phyloP scores from a whole-genome alignment of 2,797 vertebrate genomes.

The Lepus townsendii region DNA sequence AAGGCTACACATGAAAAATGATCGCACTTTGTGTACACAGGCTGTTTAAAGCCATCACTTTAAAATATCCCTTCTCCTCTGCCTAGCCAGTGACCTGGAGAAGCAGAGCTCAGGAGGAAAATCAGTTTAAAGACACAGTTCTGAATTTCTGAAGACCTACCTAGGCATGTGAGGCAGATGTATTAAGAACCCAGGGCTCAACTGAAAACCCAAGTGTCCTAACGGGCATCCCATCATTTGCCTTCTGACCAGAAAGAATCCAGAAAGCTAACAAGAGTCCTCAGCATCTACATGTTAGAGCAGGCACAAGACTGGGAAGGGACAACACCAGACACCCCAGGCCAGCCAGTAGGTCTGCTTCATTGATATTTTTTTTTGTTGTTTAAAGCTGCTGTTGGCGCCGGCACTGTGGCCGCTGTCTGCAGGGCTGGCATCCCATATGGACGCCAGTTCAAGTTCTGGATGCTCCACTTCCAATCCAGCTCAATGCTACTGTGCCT shows the following conservation, averaged over 20 bases:
- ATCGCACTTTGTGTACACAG: neutral
- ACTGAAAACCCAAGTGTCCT: slow-evolving; percentile 57
- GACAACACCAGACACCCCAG: neutral
- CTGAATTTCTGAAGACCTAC: slow-evolving; percentile 68
- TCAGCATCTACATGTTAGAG: neutral
- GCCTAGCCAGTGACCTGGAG: neutral
- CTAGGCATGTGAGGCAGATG: neutral
- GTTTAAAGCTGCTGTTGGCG: too few species aligned
- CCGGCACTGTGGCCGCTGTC: too few species aligned
- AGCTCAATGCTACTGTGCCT: too few species aligned
- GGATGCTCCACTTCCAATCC: too few species aligned
- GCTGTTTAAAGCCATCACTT: slow-evolving; percentile 77
- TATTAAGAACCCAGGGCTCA: slow-evolving; percentile 50
- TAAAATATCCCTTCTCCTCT: slow-evolving; percentile 69
- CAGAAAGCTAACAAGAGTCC: neutral
- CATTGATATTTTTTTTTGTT: slow-evolving; percentile 5
- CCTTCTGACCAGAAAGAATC: neutral
- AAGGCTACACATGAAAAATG: slow-evolving; percentile 66
- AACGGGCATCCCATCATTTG: neutral
- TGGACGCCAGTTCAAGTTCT: too few species aligned
- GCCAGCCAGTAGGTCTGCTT: neutral
- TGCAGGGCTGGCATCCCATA: too few species aligned
- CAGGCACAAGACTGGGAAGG: neutral
- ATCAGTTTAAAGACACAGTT: slow-evolving; percentile 68
- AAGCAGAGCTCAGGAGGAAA: slow-evolving; percentile 32